Evolutionary conservation across 92 coral and sea anemone genomes (phyloP), one percentile per base, ranked within the genome.

Genomic region (Nematostella vectensis): DNA sequence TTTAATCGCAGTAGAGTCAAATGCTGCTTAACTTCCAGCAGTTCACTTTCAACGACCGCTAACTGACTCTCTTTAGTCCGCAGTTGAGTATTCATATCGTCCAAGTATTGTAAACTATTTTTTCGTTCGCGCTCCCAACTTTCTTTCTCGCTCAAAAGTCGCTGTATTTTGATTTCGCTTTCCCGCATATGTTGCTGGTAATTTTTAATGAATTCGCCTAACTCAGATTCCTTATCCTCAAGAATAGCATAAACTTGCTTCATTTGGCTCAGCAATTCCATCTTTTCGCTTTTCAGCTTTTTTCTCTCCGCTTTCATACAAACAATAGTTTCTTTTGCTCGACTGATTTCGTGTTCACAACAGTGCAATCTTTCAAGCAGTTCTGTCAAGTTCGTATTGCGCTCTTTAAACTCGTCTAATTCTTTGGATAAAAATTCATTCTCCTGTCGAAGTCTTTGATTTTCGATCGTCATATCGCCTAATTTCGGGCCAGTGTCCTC

Each of bases 321-420:
- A 50, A 76, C 79, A 38, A 91, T 91, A 27, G 98, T 82, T 50
- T 91, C 98, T 57, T 86, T 91, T 26, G 96, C 96, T 29, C 98
- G 96, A 26, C 78, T 45, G 10, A 86, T 86, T 55, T 91, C 98
- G 60, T 75, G 93, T 78, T 91, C 95, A 62, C 82, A 86, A 30
- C 82, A 84, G 39, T 80, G 96, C 28, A 91, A 59, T 62, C 87
- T 55, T 55, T 91, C 91, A 40, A 75, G 68, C 31, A 91, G 74
- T 42, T 82, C 85, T n/a, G 91, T 94, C 47, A 86, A 63, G 57
- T 91, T 85, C 23, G 77, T 69, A 47, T 88, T 79, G 39, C 83
- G 83, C 42, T 81, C 83, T 48, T 63, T 78, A 63, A 89, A 76
- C 21, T 91, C 98, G 31, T 87, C 69, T 11, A 82, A 65, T 27